Percentiles rank a stretch among this genome's conserved stretches.
Conservation (phyloP, 2,797 vertebrate genomes). For the Sebastes cheni region DNA sequence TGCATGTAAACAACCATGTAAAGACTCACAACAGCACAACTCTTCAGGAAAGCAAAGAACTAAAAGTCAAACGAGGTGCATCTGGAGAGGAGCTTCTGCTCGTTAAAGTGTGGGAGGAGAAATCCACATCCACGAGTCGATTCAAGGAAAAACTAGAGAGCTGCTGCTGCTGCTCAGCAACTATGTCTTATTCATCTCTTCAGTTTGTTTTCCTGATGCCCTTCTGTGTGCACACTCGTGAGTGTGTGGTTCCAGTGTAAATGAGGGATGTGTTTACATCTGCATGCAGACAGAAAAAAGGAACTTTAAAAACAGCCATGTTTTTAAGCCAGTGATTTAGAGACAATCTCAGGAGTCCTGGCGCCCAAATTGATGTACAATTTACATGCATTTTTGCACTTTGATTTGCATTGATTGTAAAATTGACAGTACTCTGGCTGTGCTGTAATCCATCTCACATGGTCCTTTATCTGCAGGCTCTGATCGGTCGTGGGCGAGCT, state of each 20-base stretch:
- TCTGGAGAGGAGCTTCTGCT: slow-evolving; percentile 11
- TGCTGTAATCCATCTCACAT: not conserved
- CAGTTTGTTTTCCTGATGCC: not conserved
- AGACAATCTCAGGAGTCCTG: not conserved
- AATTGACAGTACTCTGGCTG: not conserved
- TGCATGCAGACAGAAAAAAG: not conserved
- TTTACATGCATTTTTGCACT: not conserved
- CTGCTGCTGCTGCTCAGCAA: not conserved
- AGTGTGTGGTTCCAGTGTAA: not conserved
- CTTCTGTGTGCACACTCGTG: not conserved
- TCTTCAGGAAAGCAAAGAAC: not conserved
- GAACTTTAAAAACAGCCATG: not conserved
- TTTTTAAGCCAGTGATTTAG: not conserved
- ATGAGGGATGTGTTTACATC: not conserved
- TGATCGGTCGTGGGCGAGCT: slow-evolving; percentile 1
- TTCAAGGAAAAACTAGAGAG: not conserved
- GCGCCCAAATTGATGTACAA: not conserved
- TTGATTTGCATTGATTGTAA: slow-evolving; percentile 6
- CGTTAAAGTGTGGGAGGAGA: not conserved
- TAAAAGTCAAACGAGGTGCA: not conserved
- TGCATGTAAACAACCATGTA: not conserved
- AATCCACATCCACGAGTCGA: not conserved
- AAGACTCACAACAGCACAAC: not conserved
- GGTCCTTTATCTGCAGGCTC: not conserved
- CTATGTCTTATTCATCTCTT: not conserved